Evolutionary conservation across 2,888 invertebrate genomes (phyloP).

Genomic region (Rotaria sp.): DNA sequence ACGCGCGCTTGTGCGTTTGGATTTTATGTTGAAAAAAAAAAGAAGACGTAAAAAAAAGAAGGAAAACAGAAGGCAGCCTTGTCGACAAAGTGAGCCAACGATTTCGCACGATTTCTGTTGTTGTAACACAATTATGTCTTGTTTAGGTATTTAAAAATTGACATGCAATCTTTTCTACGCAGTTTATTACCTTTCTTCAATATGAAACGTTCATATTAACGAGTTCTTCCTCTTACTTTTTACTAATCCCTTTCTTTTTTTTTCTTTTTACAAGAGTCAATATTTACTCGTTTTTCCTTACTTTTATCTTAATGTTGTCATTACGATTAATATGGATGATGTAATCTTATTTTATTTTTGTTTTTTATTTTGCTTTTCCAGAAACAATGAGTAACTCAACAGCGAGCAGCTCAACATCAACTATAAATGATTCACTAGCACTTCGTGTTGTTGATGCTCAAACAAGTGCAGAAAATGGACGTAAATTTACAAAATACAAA

Average conservation of each 20-base stretch:
- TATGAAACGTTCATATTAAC: background rate
- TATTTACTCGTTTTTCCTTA: background rate
- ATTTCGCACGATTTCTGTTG: background rate
- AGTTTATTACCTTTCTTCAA: background rate
- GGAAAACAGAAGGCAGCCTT: background rate
- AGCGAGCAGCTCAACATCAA: background rate
- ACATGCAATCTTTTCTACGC: background rate
- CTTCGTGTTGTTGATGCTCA: background rate
- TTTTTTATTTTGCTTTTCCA: background rate
- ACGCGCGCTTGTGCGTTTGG: background rate
- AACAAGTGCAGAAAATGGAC: constrained; percentile 24
- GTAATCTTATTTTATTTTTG: background rate
- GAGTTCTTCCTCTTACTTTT: background rate
- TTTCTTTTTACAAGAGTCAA: background rate
- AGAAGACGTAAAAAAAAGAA: constrained; percentile 17
- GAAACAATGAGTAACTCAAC: constrained; percentile 4
- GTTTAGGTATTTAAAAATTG: background rate
- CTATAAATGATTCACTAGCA: background rate
- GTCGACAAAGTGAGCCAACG: background rate
- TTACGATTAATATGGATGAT: background rate
- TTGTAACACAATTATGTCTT: background rate
- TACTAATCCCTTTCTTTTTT: background rate
- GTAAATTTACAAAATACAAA: constrained; percentile 25
- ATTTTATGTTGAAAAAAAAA: background rate
- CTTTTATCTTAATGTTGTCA: background rate